Conservation (phyloP, 2,113 vertebrate genomes). For the Toxotes jaculatrix region DNA sequence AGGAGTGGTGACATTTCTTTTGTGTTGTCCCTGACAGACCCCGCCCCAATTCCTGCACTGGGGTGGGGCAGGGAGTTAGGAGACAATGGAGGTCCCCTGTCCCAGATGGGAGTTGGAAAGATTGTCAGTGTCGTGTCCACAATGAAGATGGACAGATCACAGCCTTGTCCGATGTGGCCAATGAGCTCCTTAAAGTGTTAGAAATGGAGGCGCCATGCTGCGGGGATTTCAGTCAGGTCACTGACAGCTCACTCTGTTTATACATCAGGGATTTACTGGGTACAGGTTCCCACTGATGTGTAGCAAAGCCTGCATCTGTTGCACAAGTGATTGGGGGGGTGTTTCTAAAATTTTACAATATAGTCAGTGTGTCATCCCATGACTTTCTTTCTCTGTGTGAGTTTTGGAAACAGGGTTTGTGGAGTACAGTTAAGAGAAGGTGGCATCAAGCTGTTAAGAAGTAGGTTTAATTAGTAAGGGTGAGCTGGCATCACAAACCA, state of each 20-base stretch:
- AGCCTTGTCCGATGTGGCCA: constrained; percentile 58
- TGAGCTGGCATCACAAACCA: constrained; percentile 29
- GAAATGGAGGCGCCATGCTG: constrained; percentile 40
- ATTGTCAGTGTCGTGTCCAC: constrained; percentile 67
- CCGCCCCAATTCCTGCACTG: constrained; percentile 48
- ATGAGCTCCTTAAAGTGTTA: constrained; percentile 50
- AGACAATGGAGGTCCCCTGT: constrained; percentile 74
- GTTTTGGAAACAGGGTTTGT: constrained; percentile 8
- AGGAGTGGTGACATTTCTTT: constrained; percentile 77
- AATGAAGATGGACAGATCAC: constrained; percentile 72
- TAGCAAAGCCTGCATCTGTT: neutral
- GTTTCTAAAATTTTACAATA: constrained; percentile 17
- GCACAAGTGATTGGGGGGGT: neutral
- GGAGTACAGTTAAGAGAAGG: constrained; percentile 4
- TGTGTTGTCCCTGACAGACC: constrained; percentile 73
- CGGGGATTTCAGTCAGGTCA: constrained; percentile 2
- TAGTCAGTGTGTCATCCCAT: neutral
- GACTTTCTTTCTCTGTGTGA: neutral
- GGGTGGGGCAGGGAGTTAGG: constrained; percentile 56
- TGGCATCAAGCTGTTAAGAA: constrained; percentile 33
- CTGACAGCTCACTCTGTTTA: constrained; percentile 17
- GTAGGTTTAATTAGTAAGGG: constrained; percentile 51
- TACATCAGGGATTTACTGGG: neutral
- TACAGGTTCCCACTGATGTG: constrained; percentile 17
- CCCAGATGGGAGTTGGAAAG: constrained; percentile 79